Evolutionary conservation across 1,140 invertebrate species (phyloP).

Genomic region (Forficula auricularia): DNA sequence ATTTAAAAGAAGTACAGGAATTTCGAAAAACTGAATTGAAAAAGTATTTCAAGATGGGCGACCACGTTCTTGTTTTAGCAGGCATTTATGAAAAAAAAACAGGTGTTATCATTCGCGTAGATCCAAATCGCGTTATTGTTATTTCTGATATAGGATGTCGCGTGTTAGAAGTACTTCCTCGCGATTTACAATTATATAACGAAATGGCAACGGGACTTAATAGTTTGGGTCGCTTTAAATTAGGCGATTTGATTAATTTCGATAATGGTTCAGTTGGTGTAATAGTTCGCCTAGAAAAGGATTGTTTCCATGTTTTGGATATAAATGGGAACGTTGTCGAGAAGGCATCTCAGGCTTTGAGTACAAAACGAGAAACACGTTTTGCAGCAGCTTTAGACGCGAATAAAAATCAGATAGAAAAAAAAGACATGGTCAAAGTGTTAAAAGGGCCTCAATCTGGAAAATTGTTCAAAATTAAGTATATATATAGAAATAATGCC

Average conservation of each 20-base stretch:
- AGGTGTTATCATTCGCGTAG: conserved; percentile 85
- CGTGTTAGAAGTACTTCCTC: conserved; percentile 72
- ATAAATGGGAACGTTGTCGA: conserved; percentile 84
- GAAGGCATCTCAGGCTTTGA: conserved; percentile 77
- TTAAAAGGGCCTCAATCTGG: conserved; percentile 89
- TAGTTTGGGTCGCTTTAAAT: conserved; percentile 91
- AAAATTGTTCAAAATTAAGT: conserved; percentile 85
- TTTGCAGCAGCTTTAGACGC: conserved; percentile 83
- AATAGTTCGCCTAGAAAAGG: conserved; percentile 86
- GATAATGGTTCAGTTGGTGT: conserved; percentile 92
- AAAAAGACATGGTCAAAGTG: conserved; percentile 89
- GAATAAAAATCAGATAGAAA: conserved; percentile 81
- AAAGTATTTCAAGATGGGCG: conserved; percentile 90
- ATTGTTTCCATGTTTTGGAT: conserved; percentile 82
- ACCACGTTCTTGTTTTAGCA: conserved; percentile 90
- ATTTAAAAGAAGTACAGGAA: conserved; percentile 79
- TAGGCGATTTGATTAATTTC: conserved; percentile 89
- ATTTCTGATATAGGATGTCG: conserved; percentile 96
- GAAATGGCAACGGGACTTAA: conserved; percentile 97
- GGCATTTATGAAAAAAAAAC: conserved; percentile 95
- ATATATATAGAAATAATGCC: conserved; percentile 83
- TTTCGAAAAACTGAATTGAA: conserved; percentile 81
- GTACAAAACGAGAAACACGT: conserved; percentile 71
- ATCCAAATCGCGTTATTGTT: conserved; percentile 77
- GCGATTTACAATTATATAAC: conserved; percentile 84